These are phyloP conservation scores for Macrocentrus cingulum DNA, from an alignment of 1,140 invertebrate genomes.

Conservation along the genomic window DNA sequence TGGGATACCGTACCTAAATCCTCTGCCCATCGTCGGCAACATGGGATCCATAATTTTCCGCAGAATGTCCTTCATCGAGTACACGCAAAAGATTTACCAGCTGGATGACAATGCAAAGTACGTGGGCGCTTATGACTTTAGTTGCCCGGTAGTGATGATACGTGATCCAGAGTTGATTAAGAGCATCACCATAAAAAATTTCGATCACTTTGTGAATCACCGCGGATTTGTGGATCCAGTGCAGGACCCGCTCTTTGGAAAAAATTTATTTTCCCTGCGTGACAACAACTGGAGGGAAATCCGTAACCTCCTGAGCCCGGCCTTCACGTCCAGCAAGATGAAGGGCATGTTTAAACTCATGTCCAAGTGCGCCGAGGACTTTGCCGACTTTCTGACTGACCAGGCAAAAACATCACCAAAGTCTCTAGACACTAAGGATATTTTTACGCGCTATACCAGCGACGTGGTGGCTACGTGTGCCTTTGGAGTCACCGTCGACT, in stretches of 20 bases:
- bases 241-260: slow-evolving; percentile 57
- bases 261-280: slow-evolving; percentile 58
- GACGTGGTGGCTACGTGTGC: slow-evolving; percentile 36
- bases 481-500: slow-evolving; percentile 34
- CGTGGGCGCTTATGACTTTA: slow-evolving; percentile 58
- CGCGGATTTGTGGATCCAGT: slow-evolving; percentile 48
- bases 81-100: not conserved
- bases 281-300: slow-evolving; percentile 62
- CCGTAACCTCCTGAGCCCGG: slow-evolving; percentile 61
- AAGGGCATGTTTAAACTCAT: slow-evolving; percentile 59
- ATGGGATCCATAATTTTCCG: slow-evolving; percentile 2
- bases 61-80: not conserved
- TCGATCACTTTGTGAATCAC: slow-evolving; percentile 65
- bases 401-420: slow-evolving; percentile 29
- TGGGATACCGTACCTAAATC: slow-evolving; percentile 7
- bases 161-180: slow-evolving; percentile 65
- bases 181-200: slow-evolving; percentile 64
- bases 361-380: slow-evolving; percentile 42
- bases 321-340: slow-evolving; percentile 66
- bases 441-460: slow-evolving; percentile 35
- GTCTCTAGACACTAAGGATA: slow-evolving; percentile 17
- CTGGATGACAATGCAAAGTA: slow-evolving; percentile 33
- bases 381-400: not conserved
- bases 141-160: slow-evolving; percentile 59
- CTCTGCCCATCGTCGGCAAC: slow-evolving; percentile 5